A percentile compares a stretch with the other conserved stretches of the same genome.
Evolutionary conservation across 1,140 invertebrate species (phyloP).

Genomic region (Galendromus occidentalis): DNA sequence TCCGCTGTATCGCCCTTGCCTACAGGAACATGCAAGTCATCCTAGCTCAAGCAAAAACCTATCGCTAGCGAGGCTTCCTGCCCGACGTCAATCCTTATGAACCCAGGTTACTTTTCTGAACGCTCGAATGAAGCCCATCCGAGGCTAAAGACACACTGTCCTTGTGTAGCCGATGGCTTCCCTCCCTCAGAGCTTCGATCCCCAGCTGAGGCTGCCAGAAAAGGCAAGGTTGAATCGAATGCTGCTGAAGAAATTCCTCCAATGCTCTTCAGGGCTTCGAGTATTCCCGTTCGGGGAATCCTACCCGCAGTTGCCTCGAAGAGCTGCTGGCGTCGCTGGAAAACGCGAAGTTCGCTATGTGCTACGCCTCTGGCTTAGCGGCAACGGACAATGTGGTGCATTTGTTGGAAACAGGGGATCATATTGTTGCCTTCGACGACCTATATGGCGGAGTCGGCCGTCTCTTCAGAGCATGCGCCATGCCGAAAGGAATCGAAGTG

Average conservation of each 20-base stretch:
- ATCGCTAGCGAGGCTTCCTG: too few relatives aligned
- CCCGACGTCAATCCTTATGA: too few relatives aligned
- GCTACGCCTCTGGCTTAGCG: constrained; percentile 75
- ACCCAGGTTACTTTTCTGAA: too few relatives aligned
- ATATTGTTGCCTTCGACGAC: constrained; percentile 76
- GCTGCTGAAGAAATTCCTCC: constrained; percentile 10
- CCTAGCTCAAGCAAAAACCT: too few relatives aligned
- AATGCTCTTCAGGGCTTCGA: constrained; percentile 52
- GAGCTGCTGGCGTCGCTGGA: constrained; percentile 73
- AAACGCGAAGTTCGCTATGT: constrained; percentile 56
- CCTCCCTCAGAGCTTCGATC: too few relatives aligned
- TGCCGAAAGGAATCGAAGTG: constrained; percentile 45
- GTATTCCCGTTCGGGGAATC: constrained; percentile 85
- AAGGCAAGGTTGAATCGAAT: too few relatives aligned
- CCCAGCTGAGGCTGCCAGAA: too few relatives aligned
- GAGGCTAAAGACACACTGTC: too few relatives aligned
- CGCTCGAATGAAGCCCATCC: too few relatives aligned
- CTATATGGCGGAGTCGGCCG: constrained; percentile 78
- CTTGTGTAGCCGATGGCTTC: too few relatives aligned
- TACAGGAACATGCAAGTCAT: too few relatives aligned
- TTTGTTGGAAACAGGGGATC: constrained; percentile 62
- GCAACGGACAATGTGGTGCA: constrained; percentile 51
- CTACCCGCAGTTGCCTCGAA: constrained; percentile 70
- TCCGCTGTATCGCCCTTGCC: too few relatives aligned
- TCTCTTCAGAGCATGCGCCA: constrained; percentile 38